These are phyloP conservation scores for Daboia siamensis DNA, from an alignment of 2,113 vertebrate species.

Conservation along the genomic window DNA sequence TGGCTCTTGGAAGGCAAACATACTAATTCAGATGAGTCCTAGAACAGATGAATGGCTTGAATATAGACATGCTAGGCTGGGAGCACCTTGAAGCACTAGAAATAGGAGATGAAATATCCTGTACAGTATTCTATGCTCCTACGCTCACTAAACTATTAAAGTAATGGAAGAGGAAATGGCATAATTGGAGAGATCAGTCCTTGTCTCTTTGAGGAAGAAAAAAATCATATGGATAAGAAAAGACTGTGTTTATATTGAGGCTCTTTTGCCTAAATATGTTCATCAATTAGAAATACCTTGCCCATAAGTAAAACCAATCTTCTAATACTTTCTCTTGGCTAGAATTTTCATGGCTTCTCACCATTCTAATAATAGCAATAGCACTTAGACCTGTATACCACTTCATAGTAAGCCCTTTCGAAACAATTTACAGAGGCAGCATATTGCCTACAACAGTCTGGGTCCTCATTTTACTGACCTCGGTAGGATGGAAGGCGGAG, in stretches of 20 bases:
- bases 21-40: neutral
- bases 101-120: neutral
- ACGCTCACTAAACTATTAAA: neutral
- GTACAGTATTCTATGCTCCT: neutral
- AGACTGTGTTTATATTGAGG: neutral
- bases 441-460: neutral
- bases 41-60: neutral
- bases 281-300: neutral
- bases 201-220: neutral
- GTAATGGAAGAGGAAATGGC: neutral
- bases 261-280: neutral
- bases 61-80: neutral
- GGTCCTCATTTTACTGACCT: neutral
- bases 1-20: neutral
- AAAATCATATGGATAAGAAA: neutral
- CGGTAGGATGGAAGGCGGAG: neutral
- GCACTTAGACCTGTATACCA: neutral
- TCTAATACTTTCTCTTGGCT: neutral
- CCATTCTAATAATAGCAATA: neutral
- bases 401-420: neutral
- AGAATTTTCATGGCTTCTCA: neutral
- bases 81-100: neutral
- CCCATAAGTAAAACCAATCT: neutral
- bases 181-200: neutral
- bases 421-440: neutral